Evolutionary conservation across 2,888 invertebrate species (phyloP), one percentile per base, ranked within the genome.

Genomic region (Physocephala rufipes): DNA sequence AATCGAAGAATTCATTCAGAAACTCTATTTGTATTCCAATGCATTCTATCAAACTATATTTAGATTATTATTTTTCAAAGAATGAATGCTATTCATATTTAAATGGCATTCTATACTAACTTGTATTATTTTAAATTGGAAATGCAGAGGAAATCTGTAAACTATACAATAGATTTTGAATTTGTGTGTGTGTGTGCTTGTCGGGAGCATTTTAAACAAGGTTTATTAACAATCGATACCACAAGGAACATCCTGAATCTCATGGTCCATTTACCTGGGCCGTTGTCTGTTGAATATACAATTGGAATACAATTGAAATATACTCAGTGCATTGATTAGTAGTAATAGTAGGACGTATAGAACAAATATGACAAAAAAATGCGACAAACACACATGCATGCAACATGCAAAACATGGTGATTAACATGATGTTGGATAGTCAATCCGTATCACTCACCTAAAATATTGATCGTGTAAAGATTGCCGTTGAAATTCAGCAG

Each of bases 381-480:
- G 51, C 71, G 73, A 75, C 74, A 75, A 73, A 74, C 74, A 72
- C 74, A 70, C 73, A 72, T 71, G 64, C 24, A 53, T 49, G 51
- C 28, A 55, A 19, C 30, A 66, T 73, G 58, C 21, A 19, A 55
- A 16, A 49, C 49, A 51, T 65, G 45, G 62, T 59, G 64, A 72
- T 49, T 67, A 51, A 72, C 16, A 3, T 30, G 59, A 30, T 12
- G 53, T 47, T 15, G 55, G 21, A 16, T 21, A 43, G 53, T n/a
- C 12, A n/a, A 47, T 21, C 21, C 12, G 24, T 19, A 47, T 53
- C 55, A 79, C 81, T 83, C 76, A 86, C 86, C 86, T 84, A 75
- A 86, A 86, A 78, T 87, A 86, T 79, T 87, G 87, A 81, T 86
- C 86, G 76, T 86, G 87, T 75, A 87, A 80, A 63, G 86, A 85